Evolutionary conservation across 2,888 invertebrate genomes (phyloP), one percentile per base, ranked within the genome.

Genomic region (Eucera pruinosa): DNA sequence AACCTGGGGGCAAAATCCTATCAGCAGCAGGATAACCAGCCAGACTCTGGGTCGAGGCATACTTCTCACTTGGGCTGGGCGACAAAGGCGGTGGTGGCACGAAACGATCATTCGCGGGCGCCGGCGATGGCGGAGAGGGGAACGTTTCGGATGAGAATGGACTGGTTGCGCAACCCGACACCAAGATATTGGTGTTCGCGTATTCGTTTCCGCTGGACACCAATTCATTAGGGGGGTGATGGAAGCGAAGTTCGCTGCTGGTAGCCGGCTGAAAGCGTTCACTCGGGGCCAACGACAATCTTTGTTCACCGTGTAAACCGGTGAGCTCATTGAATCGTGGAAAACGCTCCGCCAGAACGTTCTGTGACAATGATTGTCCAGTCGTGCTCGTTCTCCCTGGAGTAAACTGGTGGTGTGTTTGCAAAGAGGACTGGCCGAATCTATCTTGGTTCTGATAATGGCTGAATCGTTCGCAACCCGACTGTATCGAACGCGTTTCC

Each of bases 61-160:
- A 91, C 82, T 92, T 91, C 78, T 92, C 92, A 85, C 94, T 93
- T 79, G 91, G 92, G 69, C 94, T 94, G 91, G 95, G 95, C 89
- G 95, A 95, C 87, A 95, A 92, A 90, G 95, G 95, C 87, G 95
- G 95, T 87, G 94, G 93, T 61, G 95, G 95, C 84, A 95, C 94
- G 88, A 93, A 94, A 58, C 93, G 91, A 85, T 94, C 94, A 88
- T 93, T 93, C 43, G 93, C 93, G 20, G 94, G 94, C 68, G 94
- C 94, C 66, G 94, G 94, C 60, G 94, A 94, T 27, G 94, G 94
- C 67, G 94, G 94, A 45, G 91, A 91, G 78, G 94, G 94, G 90
- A 94, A 93, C 73, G 93, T 93, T 82, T 93, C 92, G 92, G 94
- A 93, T 91, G 94, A 94, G 93, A 92, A 90, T n/a, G 88, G 83